Conservation (phyloP, 1,140 invertebrate species). For the Papilio polytes region DNA sequence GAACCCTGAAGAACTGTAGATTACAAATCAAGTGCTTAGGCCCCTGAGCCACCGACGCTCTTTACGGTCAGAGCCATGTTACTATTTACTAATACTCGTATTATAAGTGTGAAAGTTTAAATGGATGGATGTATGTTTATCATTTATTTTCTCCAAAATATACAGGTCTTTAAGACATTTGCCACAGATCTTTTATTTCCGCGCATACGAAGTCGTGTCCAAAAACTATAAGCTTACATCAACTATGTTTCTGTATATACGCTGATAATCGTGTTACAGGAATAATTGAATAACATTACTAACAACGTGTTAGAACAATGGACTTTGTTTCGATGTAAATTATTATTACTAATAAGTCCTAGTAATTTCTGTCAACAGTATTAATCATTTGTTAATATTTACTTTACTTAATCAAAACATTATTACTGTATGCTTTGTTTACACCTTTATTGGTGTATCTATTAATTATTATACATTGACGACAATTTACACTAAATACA, state of each 20-base stretch:
- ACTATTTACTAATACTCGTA: too few species aligned
- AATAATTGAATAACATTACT: not conserved
- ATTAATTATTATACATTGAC: not conserved
- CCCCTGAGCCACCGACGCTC: too few species aligned
- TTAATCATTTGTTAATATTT: constrained; percentile 65
- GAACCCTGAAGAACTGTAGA: too few species aligned
- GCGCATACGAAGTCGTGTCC: too few species aligned
- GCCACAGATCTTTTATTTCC: too few species aligned
- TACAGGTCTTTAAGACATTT: too few species aligned
- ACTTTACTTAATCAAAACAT: constrained; percentile 64
- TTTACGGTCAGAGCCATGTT: too few species aligned
- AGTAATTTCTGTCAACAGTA: constrained; percentile 53
- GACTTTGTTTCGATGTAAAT: constrained; percentile 50
- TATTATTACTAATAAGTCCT: constrained; percentile 48
- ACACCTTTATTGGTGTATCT: not conserved
- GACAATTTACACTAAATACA: not conserved
- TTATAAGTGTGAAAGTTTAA: too few species aligned
- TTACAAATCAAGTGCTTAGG: too few species aligned
- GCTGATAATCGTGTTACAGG: not conserved
- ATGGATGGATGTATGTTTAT: too few species aligned
- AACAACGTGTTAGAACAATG: constrained; percentile 45
- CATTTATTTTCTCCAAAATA: too few species aligned
- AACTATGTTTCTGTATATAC: not conserved
- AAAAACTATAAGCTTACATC: too few species aligned
- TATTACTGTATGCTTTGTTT: constrained; percentile 46